These are phyloP conservation scores for Drosophila pectinifera DNA, from an alignment of 1,140 invertebrate species.

Conservation along the genomic window DNA sequence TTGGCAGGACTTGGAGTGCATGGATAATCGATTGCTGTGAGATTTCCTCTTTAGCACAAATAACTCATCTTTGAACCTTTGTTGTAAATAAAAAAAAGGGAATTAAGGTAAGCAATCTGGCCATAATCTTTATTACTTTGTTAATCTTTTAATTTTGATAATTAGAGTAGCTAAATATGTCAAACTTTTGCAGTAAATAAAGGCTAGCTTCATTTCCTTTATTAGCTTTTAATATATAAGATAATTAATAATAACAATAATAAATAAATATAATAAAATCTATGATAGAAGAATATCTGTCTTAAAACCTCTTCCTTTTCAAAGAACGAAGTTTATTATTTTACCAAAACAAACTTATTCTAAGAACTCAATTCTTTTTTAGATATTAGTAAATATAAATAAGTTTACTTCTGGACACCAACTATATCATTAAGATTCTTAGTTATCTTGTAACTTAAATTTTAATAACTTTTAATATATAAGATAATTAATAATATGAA, in stretches of 20 bases:
- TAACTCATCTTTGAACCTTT: constrained; percentile 8
- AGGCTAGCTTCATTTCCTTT: too few relatives aligned
- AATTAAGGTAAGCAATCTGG: neutral
- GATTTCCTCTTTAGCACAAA: neutral
- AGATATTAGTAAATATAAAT: neutral
- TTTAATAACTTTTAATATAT: too few relatives aligned
- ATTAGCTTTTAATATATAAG: too few relatives aligned
- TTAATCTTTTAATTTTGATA: constrained; percentile 2
- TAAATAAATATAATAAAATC: too few relatives aligned
- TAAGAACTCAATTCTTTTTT: neutral
- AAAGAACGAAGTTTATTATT: neutral
- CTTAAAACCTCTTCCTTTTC: too few relatives aligned
- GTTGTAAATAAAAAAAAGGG: neutral
- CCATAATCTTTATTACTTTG: neutral
- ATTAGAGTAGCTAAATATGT: too few relatives aligned
- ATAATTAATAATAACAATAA: too few relatives aligned
- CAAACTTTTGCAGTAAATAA: too few relatives aligned
- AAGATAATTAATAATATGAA: too few relatives aligned
- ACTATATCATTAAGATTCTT: neutral
- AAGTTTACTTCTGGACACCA: neutral
- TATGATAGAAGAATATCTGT: too few relatives aligned
- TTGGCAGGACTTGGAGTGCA: constrained; percentile 8
- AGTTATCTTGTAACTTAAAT: neutral
- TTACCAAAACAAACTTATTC: too few relatives aligned
- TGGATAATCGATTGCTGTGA: constrained; percentile 21